Conservation (phyloP, 1,140 invertebrate genomes). For the Drosophila biarmipes region DNA sequence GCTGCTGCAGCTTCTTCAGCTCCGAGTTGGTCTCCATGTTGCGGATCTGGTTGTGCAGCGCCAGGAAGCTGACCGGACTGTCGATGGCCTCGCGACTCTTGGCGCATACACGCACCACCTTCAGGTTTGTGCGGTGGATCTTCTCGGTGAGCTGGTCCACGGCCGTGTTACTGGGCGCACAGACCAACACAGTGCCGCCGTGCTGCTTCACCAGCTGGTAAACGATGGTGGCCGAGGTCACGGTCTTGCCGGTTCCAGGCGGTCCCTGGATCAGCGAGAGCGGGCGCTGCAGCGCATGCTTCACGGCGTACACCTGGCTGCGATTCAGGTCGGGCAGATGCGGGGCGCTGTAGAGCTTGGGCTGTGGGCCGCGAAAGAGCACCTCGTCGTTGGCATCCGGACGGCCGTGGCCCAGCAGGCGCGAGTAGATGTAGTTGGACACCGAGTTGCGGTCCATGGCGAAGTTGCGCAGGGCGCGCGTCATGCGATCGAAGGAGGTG, state of each 20-base stretch:
- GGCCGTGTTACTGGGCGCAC: slow-evolving; percentile 99
- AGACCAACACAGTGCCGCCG: slow-evolving; percentile 97
- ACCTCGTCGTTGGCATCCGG: slow-evolving; percentile 96
- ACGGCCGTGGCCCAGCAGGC: slow-evolving; percentile 96
- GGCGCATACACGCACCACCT: slow-evolving; percentile 98
- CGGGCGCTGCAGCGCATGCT: slow-evolving; percentile 98
- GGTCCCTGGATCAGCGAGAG: slow-evolving; percentile 98
- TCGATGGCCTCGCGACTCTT: slow-evolving; percentile 99
- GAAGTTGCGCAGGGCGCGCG: slow-evolving; percentile 96
- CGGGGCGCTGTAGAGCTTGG: slow-evolving; percentile 98
- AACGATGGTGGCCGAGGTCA: slow-evolving; percentile 99
- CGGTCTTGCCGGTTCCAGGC: slow-evolving; percentile 97
- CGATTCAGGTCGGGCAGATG: slow-evolving; percentile 99
- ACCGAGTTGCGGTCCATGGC: slow-evolving; percentile 98
- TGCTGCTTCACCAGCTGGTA: slow-evolving; percentile 98
- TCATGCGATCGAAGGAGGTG: slow-evolving; percentile 99
- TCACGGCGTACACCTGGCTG: slow-evolving; percentile 99
- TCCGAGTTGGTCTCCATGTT: slow-evolving; percentile 96
- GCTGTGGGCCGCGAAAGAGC: slow-evolving; percentile 92
- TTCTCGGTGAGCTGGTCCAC: slow-evolving; percentile 99
- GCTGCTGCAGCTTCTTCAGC: slow-evolving; percentile 96
- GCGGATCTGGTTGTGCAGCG: slow-evolving; percentile 98
- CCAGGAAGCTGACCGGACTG: slow-evolving; percentile 98
- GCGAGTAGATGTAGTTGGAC: slow-evolving; percentile 98
- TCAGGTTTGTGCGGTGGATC: slow-evolving; percentile 98